These are phyloP conservation scores for Clarias pachynema DNA, from an alignment of 2,797 vertebrate genomes.

Conservation along the genomic window DNA sequence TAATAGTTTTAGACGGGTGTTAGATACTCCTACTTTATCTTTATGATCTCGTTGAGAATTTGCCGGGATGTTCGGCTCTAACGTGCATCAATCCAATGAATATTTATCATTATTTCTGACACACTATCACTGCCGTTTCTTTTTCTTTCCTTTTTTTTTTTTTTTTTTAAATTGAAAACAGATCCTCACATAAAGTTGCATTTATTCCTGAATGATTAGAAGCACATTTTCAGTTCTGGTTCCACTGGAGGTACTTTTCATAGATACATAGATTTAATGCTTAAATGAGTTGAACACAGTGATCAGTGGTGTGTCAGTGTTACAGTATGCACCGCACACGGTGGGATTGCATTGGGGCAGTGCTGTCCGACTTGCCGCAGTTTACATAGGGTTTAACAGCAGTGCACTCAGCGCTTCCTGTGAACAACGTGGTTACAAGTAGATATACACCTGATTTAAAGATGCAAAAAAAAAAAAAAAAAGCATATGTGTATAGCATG, in stretches of 20 bases:
- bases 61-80: background rate
- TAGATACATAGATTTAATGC: background rate
- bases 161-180: background rate
- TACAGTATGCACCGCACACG: background rate
- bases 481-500: background rate
- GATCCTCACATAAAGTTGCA: conserved; percentile 23
- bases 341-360: background rate
- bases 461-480: background rate
- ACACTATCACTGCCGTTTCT: background rate
- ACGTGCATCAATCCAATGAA: background rate
- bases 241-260: background rate
- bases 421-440: background rate
- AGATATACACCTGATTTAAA: conserved; percentile 15
- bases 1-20: background rate
- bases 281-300: background rate
- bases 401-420: background rate
- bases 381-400: conserved; percentile 4
- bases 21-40: background rate
- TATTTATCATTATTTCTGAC: background rate
- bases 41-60: background rate
- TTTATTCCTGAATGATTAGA: background rate
- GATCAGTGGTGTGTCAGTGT: background rate
- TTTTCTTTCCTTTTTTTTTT: too few relatives aligned
- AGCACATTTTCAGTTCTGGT: background rate
- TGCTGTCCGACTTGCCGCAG: conserved; percentile 22